phyloP scores from a whole-genome alignment of 2,113 vertebrate species.

The Pelmatolapia mariae region DNA sequence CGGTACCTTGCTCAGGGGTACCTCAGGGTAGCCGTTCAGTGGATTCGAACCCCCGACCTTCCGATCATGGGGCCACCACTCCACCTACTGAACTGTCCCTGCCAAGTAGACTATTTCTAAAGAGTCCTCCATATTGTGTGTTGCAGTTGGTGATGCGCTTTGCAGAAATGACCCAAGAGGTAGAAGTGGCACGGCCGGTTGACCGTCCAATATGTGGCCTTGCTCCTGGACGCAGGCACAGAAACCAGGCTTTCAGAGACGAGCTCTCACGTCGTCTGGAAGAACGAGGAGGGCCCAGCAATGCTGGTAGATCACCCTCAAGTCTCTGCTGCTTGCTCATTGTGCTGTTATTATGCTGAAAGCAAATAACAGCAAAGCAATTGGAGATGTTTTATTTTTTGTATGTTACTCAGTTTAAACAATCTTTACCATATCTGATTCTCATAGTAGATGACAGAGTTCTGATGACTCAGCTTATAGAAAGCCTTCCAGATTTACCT shows the following conservation, averaged over 20 bases:
- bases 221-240: conserved; percentile 81
- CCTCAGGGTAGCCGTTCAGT: not conserved
- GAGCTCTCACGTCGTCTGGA: conserved; percentile 76
- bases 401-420: not conserved
- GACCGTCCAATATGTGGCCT: conserved; percentile 84
- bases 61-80: not conserved
- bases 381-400: not conserved
- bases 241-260: conserved; percentile 80
- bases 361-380: too few relatives aligned
- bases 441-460: conserved; percentile 50
- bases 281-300: conserved; percentile 73
- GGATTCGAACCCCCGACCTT: not conserved
- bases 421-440: not conserved
- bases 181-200: conserved; percentile 85
- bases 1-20: not conserved
- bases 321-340: not conserved
- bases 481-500: conserved; percentile 83
- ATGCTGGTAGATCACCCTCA: conserved; percentile 62
- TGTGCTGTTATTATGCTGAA: not conserved
- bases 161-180: conserved; percentile 96
- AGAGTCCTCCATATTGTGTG: not conserved
- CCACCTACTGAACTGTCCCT: not conserved
- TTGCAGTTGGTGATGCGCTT: conserved; percentile 94
- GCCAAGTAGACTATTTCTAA: not conserved
- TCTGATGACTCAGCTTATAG: conserved; percentile 70